These are phyloP conservation scores for Antheraea assamensis DNA, from an alignment of 2,888 invertebrate species.

Conservation along the genomic window DNA sequence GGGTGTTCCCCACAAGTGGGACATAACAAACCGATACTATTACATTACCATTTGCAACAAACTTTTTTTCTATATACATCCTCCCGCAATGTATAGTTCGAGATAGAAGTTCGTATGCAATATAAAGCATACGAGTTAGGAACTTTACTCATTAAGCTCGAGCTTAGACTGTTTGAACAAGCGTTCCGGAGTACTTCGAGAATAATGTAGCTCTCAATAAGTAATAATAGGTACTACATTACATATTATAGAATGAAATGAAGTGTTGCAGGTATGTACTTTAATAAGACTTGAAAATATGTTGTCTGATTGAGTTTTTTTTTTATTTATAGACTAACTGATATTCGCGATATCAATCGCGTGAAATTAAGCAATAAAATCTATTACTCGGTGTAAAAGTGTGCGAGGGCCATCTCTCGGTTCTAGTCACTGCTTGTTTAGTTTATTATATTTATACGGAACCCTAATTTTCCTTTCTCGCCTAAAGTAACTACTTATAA, in stretches of 20 bases:
- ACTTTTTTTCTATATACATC: not conserved
- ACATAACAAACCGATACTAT: not conserved
- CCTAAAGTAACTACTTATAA: too few species aligned
- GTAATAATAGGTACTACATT: not conserved
- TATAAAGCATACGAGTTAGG: not conserved
- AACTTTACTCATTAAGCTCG: not conserved
- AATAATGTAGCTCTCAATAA: not conserved
- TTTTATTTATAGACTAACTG: not conserved
- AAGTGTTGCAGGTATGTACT: too few species aligned
- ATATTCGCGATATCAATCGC: too few species aligned
- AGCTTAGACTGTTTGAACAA: not conserved
- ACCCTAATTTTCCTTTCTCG: too few species aligned
- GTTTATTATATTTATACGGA: too few species aligned
- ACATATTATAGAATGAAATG: not conserved
- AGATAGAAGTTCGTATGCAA: not conserved
- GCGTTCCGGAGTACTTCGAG: not conserved
- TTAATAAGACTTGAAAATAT: too few species aligned
- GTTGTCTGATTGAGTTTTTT: too few species aligned
- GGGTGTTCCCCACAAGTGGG: not conserved
- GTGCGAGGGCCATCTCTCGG: too few species aligned
- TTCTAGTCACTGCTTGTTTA: too few species aligned
- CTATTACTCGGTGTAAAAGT: too few species aligned
- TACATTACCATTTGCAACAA: not conserved
- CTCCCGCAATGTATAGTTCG: not conserved
- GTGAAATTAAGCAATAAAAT: too few species aligned